Conservation (phyloP, 2,888 invertebrate genomes). For the Nemurella pictetii region DNA sequence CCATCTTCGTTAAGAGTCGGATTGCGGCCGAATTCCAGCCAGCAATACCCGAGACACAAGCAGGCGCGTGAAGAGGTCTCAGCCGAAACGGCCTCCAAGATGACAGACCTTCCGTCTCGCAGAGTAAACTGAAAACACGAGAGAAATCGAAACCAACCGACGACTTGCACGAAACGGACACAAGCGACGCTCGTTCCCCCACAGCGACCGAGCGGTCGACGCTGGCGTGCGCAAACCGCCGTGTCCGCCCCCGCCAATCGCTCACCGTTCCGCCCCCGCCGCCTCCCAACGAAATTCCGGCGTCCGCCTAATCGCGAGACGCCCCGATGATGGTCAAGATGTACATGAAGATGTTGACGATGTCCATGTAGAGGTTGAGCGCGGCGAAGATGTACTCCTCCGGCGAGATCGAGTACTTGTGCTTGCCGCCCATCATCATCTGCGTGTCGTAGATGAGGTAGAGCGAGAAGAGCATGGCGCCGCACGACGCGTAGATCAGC, state of each 20-base stretch:
- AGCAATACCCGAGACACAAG: too few relatives aligned
- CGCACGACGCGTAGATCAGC: conserved; percentile 79
- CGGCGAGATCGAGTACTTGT: conserved; percentile 86
- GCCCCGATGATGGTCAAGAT: conserved; percentile 71
- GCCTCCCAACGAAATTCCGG: not conserved
- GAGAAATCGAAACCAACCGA: too few relatives aligned
- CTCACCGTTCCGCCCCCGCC: not conserved
- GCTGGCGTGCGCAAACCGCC: not conserved
- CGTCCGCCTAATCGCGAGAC: conserved; percentile 32
- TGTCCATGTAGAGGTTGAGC: conserved; percentile 85
- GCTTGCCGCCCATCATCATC: conserved; percentile 85
- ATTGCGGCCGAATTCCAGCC: too few relatives aligned
- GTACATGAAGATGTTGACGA: conserved; percentile 87
- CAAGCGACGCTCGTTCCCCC: too few relatives aligned
- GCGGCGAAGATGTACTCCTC: conserved; percentile 95
- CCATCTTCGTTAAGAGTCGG: too few relatives aligned
- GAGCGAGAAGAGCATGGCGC: conserved; percentile 84
- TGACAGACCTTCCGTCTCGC: too few relatives aligned
- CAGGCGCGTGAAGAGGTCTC: too few relatives aligned
- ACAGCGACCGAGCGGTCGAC: too few relatives aligned
- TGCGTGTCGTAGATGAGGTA: conserved; percentile 92
- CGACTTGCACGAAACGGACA: too few relatives aligned
- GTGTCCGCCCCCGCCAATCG: not conserved
- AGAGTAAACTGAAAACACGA: too few relatives aligned
- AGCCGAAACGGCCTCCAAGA: too few relatives aligned